These are phyloP conservation scores for Panthera leo DNA, from an alignment of 2,113 vertebrate species.

Conservation along the genomic window DNA sequence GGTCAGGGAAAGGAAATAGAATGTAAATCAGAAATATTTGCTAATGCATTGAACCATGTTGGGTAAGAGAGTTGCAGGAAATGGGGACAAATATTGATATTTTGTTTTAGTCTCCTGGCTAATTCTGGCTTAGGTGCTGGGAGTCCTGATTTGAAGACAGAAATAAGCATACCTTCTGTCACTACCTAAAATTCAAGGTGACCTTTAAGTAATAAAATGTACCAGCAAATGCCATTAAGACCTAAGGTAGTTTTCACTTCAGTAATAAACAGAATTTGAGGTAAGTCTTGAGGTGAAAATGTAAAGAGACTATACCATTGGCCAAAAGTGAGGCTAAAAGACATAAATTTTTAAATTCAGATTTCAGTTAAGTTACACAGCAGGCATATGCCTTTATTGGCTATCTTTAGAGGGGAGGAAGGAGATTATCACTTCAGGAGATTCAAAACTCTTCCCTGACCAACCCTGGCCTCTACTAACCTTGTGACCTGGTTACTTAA, in stretches of 20 bases:
- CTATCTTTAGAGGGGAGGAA: background rate
- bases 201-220: background rate
- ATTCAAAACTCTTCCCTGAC: background rate
- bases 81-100: background rate
- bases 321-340: background rate
- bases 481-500: slow-evolving; percentile 2
- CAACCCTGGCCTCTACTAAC: background rate
- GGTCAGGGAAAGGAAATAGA: background rate
- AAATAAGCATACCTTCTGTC: background rate
- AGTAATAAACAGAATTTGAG: background rate
- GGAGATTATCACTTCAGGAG: background rate
- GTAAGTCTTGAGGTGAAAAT: background rate
- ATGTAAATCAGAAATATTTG: background rate
- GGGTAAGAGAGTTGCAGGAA: background rate
- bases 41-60: background rate
- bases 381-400: background rate
- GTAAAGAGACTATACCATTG: background rate
- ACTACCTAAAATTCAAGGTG: background rate
- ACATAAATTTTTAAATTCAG: background rate
- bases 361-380: background rate
- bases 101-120: background rate
- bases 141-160: background rate
- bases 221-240: background rate
- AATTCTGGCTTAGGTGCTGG: background rate
- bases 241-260: background rate